A percentile compares a stretch with the other conserved stretches of the same genome.
Conservation (phyloP, 2,888 invertebrate species). For the Rhimphoctona megacephalus region DNA sequence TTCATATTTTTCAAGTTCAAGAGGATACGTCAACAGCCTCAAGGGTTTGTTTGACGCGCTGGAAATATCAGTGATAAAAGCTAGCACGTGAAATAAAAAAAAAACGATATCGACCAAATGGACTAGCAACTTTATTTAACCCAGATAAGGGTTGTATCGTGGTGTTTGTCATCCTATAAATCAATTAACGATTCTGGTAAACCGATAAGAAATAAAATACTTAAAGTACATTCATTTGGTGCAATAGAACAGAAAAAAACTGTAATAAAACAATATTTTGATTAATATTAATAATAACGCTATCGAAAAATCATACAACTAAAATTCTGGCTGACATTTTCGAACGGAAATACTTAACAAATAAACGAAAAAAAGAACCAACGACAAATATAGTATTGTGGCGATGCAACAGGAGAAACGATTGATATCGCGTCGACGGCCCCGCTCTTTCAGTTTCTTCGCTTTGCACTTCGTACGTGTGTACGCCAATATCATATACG, state of each 20-base stretch:
- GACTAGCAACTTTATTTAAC: background rate
- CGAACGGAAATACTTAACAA: background rate
- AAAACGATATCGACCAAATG: constrained; percentile 1
- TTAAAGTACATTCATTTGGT: background rate
- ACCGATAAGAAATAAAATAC: background rate
- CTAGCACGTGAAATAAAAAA: background rate
- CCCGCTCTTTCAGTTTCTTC: constrained; percentile 1
- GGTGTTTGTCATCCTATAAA: background rate
- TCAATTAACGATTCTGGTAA: background rate
- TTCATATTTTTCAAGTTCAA: background rate
- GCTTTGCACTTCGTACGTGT: constrained; percentile 15
- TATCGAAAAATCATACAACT: background rate
- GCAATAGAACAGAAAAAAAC: background rate
- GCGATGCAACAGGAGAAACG: constrained; percentile 25
- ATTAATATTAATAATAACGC: background rate
- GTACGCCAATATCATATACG: constrained; percentile 1
- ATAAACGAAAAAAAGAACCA: background rate
- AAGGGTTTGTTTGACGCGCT: background rate
- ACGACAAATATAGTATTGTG: constrained; percentile 35
- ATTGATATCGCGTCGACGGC: constrained; percentile 53
- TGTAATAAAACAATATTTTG: background rate
- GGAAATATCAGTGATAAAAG: background rate
- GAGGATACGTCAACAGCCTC: background rate
- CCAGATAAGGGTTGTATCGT: background rate
- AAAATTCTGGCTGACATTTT: background rate